These are phyloP conservation scores for Peucedramus taeniatus DNA, from an alignment of 2,113 vertebrate genomes.

Conservation along the genomic window DNA sequence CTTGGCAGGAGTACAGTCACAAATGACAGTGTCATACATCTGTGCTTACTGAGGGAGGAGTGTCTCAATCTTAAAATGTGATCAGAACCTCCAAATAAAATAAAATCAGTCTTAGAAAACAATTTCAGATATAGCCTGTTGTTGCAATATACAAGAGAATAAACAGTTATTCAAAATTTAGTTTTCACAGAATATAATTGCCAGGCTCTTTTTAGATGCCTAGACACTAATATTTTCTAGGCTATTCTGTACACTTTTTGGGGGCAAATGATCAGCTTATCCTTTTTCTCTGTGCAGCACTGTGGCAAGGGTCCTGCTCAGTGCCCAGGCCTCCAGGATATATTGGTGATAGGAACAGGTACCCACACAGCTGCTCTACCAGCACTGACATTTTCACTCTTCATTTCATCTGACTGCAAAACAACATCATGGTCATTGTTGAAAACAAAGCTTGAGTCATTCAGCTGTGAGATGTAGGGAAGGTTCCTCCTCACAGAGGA, in stretches of 20 bases:
- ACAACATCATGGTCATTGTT: background rate
- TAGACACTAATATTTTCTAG: background rate
- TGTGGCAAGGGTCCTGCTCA: background rate
- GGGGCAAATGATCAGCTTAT: background rate
- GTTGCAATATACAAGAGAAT: background rate
- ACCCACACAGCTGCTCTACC: background rate
- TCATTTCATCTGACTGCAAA: background rate
- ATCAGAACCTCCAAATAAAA: background rate
- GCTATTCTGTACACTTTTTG: background rate
- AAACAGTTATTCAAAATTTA: background rate
- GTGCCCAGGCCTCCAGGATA: background rate
- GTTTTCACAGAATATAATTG: background rate
- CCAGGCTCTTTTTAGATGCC: background rate
- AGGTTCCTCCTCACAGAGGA: background rate
- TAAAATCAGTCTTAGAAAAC: background rate
- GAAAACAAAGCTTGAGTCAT: background rate
- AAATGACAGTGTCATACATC: constrained; percentile 65
- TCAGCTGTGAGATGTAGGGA: background rate
- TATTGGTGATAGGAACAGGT: background rate
- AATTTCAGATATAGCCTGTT: background rate
- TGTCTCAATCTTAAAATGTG: background rate
- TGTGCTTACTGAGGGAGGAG: constrained; percentile 43
- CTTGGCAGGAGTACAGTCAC: constrained; percentile 67
- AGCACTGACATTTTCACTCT: background rate
- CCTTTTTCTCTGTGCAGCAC: background rate